Evolutionary conservation across 1,140 invertebrate species (phyloP), one percentile per base, ranked within the genome.

Genomic region (Drosophila sulfurigaster): DNA sequence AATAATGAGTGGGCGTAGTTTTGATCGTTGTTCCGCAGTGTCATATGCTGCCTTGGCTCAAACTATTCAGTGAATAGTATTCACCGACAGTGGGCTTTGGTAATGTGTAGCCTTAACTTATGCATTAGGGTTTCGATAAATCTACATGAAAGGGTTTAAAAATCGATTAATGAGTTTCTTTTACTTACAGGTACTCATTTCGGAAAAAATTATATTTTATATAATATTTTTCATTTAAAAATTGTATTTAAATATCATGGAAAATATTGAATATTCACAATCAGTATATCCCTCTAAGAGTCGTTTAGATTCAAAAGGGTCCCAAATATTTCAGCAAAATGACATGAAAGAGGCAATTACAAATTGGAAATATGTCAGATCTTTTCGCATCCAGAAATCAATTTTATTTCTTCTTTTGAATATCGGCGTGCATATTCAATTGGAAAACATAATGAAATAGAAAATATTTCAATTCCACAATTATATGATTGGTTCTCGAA

Each of bases 331-430:
- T 5, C 13, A 30, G 45, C 4, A 28, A 41, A 25, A 45, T 25
- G 10, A 10, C 3, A 11, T 8, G 1, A 35, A 59, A 11, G 38
- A 38, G 48, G 0, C 35, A 20, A 10, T 4, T 20, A 20, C 15
- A 41, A 20, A 15, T 20, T 28, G 15, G 11, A 52, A 38, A 30
- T 49, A 70, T 10, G 20, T 46, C 2, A 63, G 51, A 28, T 63
- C 67, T 8, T 46, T n/a, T 70, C 68, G 6, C 60, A 70, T 30
- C 59, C 51, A 11, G 59, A 54, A 32, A 70, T 38, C 7, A 62
- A 28, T 48, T n/a, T 56, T n/a, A 52, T 63, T 10, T 63, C 41
- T 54, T 54, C 58, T 41, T 4, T 10, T 16, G 16, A 41, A 41
- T 35, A 64, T 35, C 10, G 60, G 41, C 6, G n/a, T 13, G n/a